Evolutionary conservation across 2,113 vertebrate genomes (phyloP), one percentile per base, ranked within the genome.

Genomic region (Nerophis ophidion): DNA sequence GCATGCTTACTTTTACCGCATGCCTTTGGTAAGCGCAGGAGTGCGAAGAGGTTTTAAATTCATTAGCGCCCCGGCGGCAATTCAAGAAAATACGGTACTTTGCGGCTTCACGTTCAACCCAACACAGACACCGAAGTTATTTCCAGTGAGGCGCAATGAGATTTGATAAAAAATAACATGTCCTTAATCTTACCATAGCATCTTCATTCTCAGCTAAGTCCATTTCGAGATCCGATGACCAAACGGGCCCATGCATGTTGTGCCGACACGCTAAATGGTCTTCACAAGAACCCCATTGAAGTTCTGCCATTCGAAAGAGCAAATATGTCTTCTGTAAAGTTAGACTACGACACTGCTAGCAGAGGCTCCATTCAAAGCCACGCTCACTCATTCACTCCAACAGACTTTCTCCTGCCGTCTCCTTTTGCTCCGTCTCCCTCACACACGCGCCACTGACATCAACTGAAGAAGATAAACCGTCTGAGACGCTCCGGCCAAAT

Each of bases 401-500:
- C n/a, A 10, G 19, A 57, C 55, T 60, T 36, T 63, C 48, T 45
- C 33, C 52, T 47, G 50, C 65, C 54, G 50, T 16, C 52, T 48
- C 61, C 26, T 63, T 60, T 57, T 53, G 56, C 6, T 3, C 60
- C 55, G 12, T 45, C 68, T 60, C 46, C 50, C 66, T 72, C 60
- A 42, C 66, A 42, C 66, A 63, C 68, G 69, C 55, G 61, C 74
- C 75, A 60, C 52, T 65, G 63, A 82, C 77, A 82, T 81, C 57
- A 75, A 74, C 76, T 46, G 49, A 54, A 52, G 66, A 65, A 66
- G 83, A 83, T 87, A 84, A 86, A 87, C 71, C 70, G 76, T 82
- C 81, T 81, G 73, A 84, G 81, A 67, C 78, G 75, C 48, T 50
- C 69, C 76, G 11, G 78, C 69, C 84, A 86, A 89, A 88, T 88